These are phyloP conservation scores for Penaeus chinensis DNA, from an alignment of 1,140 invertebrate genomes.

Conservation along the genomic window DNA sequence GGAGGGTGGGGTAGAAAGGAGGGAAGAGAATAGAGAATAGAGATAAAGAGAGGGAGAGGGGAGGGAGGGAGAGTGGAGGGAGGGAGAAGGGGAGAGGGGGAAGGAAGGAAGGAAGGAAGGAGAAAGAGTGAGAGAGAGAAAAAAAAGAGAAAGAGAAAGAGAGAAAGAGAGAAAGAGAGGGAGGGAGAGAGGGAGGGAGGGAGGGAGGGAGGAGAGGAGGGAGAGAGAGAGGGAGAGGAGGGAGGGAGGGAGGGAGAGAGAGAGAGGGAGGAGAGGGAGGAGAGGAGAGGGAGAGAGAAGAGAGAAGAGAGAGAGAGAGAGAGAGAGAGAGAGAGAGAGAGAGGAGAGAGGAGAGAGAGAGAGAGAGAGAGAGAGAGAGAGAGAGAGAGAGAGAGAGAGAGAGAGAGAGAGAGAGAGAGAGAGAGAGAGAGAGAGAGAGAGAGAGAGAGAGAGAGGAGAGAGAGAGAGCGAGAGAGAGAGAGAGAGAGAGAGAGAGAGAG, in stretches of 20 bases:
- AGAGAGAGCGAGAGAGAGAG: no score
- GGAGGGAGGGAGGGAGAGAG: neutral
- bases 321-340: no score
- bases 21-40: no score
- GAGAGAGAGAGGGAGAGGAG: neutral
- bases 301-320: neutral
- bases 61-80: neutral
- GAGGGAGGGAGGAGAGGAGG: neutral
- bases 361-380: no score
- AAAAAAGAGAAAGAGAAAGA: neutral
- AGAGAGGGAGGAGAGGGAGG: neutral
- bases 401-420: neutral
- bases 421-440: neutral
- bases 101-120: neutral
- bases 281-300: neutral
- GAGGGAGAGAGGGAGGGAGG: neutral
- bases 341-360: neutral
- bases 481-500: neutral
- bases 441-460: neutral
- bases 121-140: conserved; percentile 23
- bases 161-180: neutral
- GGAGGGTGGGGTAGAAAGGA: neutral
- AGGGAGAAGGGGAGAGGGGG: neutral
- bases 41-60: neutral
- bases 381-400: neutral